These are phyloP conservation scores for Mionectes olivaceus DNA, from an alignment of 2,797 vertebrate species.

Conservation along the genomic window DNA sequence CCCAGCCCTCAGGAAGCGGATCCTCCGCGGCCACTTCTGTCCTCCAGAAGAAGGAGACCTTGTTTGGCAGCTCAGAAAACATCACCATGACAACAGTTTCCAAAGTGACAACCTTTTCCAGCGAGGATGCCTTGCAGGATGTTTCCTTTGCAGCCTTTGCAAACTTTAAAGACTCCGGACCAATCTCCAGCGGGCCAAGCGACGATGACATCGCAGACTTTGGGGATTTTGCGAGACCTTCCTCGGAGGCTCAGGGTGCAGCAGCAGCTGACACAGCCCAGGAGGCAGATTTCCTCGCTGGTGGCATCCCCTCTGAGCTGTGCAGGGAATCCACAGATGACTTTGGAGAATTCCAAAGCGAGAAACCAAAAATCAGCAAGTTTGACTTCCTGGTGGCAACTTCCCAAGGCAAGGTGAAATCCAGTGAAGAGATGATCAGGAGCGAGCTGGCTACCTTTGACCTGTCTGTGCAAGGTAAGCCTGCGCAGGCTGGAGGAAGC, in stretches of 20 bases:
- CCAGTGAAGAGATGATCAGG: slow-evolving; percentile 99
- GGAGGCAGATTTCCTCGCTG: slow-evolving; percentile 46
- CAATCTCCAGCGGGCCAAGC: neutral
- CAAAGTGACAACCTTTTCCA: slow-evolving; percentile 83
- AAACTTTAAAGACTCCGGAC: slow-evolving; percentile 75
- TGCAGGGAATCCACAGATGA: slow-evolving; percentile 83
- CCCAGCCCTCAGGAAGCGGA: slow-evolving; percentile 75
- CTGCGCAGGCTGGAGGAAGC: neutral
- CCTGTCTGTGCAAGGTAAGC: slow-evolving; percentile 96
- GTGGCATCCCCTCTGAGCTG: slow-evolving; percentile 24
- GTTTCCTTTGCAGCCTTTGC: slow-evolving; percentile 83
- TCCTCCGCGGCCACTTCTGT: slow-evolving; percentile 79
- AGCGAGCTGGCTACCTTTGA: slow-evolving; percentile 97
- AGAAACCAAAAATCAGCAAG: slow-evolving; percentile 97
- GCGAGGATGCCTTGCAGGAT: slow-evolving; percentile 79
- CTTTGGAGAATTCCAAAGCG: slow-evolving; percentile 93
- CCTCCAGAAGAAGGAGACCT: slow-evolving; percentile 86
- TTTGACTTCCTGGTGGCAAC: slow-evolving; percentile 97
- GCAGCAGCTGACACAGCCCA: slow-evolving; percentile 41
- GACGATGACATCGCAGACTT: slow-evolving; percentile 81
- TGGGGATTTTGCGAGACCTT: slow-evolving; percentile 85
- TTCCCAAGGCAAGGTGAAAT: slow-evolving; percentile 94
- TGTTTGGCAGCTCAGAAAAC: slow-evolving; percentile 89
- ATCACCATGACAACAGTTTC: slow-evolving; percentile 83
- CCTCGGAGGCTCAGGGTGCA: slow-evolving; percentile 79